Conservation (phyloP, 2,888 invertebrate genomes). For the Arctia plantaginis region DNA sequence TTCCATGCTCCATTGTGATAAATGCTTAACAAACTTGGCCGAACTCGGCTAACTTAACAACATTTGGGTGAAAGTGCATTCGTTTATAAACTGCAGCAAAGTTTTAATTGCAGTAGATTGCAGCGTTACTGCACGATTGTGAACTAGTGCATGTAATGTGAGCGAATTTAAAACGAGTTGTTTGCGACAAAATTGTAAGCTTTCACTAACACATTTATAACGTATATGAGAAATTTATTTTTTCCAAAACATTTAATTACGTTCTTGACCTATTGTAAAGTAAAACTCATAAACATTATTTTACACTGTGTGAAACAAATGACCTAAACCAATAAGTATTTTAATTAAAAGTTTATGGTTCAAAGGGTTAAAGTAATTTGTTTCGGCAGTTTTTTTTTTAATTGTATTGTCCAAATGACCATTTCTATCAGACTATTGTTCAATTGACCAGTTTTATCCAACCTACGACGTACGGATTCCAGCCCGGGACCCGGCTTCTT, state of each 20-base stretch:
- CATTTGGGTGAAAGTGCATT: slow-evolving; percentile 79
- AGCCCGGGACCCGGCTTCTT: too few species aligned
- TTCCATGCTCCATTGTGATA: slow-evolving; percentile 71
- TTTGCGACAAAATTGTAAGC: background rate
- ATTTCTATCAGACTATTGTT: too few species aligned
- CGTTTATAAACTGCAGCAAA: slow-evolving; percentile 75
- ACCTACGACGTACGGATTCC: too few species aligned
- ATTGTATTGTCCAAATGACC: too few species aligned
- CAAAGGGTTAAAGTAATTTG: too few species aligned
- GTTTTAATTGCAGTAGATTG: slow-evolving; percentile 83
- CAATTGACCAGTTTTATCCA: too few species aligned
- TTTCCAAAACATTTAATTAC: background rate
- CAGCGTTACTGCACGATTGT: slow-evolving; percentile 63
- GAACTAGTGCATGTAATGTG: slow-evolving; percentile 42
- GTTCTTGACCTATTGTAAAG: background rate
- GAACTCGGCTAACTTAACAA: slow-evolving; percentile 67
- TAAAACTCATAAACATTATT: background rate
- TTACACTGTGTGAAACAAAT: background rate
- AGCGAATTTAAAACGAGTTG: slow-evolving; percentile 41
- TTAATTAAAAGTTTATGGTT: too few species aligned
- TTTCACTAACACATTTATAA: background rate
- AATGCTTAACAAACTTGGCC: slow-evolving; percentile 59
- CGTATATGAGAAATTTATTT: background rate
- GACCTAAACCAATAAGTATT: background rate
- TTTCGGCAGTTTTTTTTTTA: too few species aligned